Conservation (phyloP, 1,140 invertebrate species). For the Solenopsis fugax region DNA sequence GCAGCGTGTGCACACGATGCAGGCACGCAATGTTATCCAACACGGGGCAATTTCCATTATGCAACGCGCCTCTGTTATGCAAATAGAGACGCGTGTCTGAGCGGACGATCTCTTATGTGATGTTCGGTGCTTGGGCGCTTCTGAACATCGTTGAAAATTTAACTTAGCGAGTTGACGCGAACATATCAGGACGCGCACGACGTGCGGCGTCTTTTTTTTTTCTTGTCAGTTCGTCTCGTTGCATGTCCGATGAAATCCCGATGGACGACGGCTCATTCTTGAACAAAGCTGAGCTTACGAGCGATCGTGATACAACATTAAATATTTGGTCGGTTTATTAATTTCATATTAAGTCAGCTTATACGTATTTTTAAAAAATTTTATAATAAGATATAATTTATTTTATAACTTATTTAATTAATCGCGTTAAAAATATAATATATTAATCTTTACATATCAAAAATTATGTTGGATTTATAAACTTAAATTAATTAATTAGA, state of each 20-base stretch:
- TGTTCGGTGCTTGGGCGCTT: slow-evolving; percentile 62
- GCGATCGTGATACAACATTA: not conserved
- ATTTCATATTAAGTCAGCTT: not conserved
- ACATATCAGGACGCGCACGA: slow-evolving; percentile 23
- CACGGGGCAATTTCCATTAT: slow-evolving; percentile 72
- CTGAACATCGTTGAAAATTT: slow-evolving; percentile 53
- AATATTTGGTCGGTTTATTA: slow-evolving; percentile 24
- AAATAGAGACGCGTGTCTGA: slow-evolving; percentile 75
- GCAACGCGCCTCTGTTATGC: slow-evolving; percentile 74
- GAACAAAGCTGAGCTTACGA: slow-evolving; percentile 8
- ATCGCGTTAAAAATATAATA: not conserved
- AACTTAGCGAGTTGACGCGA: slow-evolving; percentile 19
- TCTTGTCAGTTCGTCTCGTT: slow-evolving; percentile 62
- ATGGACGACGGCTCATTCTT: slow-evolving; percentile 47
- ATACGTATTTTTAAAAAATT: not conserved
- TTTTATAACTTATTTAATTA: not conserved
- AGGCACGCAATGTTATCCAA: slow-evolving; percentile 67
- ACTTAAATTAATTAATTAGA: slow-evolving; percentile 1
- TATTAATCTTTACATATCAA: not conserved
- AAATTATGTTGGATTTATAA: not conserved
- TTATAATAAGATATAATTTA: not conserved
- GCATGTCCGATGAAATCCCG: slow-evolving; percentile 73
- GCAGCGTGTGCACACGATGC: slow-evolving; percentile 41
- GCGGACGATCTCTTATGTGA: slow-evolving; percentile 65
- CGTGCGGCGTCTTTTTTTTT: slow-evolving; percentile 32